Conservation (phyloP, 2,888 invertebrate genomes). For the Microplitis manilae region DNA sequence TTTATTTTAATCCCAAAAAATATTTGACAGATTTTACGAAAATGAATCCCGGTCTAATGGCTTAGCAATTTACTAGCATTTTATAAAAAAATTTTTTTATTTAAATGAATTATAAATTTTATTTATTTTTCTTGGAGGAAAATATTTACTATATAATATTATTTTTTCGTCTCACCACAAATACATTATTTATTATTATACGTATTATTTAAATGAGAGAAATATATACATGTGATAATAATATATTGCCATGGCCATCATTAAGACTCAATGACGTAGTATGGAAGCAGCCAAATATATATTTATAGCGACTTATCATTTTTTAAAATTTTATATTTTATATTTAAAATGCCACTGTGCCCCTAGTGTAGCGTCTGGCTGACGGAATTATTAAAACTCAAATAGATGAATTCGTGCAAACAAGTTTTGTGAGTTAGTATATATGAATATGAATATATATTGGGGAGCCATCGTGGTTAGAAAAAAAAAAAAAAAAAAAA, state of each 20-base stretch:
- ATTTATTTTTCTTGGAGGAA: neutral
- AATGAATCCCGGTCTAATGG: too few relatives aligned
- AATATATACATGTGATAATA: neutral
- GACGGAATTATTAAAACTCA: conserved; percentile 66
- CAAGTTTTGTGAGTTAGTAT: conserved; percentile 6
- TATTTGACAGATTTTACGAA: too few relatives aligned
- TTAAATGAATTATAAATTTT: too few relatives aligned
- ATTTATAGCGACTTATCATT: conserved; percentile 40
- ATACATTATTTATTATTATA: too few relatives aligned
- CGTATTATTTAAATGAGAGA: neutral
- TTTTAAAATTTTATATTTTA: conserved; percentile 35
- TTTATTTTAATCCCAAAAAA: too few relatives aligned
- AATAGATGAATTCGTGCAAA: conserved; percentile 48
- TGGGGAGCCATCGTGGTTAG: conserved; percentile 59
- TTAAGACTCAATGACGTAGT: neutral
- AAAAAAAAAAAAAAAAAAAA: conserved; percentile 42
- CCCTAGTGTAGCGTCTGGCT: conserved; percentile 39
- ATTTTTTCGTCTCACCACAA: neutral
- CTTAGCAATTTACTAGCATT: too few relatives aligned
- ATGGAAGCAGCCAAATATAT: neutral
- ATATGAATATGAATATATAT: conserved; percentile 50
- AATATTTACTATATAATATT: neutral
- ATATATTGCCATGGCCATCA: neutral
- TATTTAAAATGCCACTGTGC: conserved; percentile 34
- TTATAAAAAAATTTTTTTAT: too few relatives aligned